A percentile compares a stretch with the other conserved stretches of the same genome.
phyloP scores from a whole-genome alignment of 2,888 invertebrate species.

The Eucera pruinosa region DNA sequence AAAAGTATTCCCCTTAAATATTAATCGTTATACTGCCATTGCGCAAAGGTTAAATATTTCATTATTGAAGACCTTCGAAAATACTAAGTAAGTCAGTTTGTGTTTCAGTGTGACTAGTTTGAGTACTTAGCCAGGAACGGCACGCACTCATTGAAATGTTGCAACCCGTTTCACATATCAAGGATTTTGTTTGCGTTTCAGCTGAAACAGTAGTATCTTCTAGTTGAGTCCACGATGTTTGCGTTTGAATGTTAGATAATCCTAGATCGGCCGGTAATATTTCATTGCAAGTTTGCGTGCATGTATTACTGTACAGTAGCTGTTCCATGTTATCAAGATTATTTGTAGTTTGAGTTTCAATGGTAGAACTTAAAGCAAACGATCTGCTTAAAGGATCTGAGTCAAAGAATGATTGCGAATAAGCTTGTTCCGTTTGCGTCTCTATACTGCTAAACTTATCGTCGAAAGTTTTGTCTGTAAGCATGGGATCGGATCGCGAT shows the following conservation, averaged over 20 bases:
- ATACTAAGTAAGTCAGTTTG: slow-evolving; percentile 85
- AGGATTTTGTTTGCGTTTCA: slow-evolving; percentile 86
- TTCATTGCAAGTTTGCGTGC: slow-evolving; percentile 86
- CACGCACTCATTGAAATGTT: slow-evolving; percentile 70
- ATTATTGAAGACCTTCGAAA: slow-evolving; percentile 77
- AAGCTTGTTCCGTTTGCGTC: slow-evolving; percentile 81
- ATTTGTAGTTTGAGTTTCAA: slow-evolving; percentile 88
- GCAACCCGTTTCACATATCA: slow-evolving; percentile 70
- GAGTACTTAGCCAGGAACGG: slow-evolving; percentile 77
- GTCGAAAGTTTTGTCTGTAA: slow-evolving; percentile 79
- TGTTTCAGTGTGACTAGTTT: slow-evolving; percentile 85
- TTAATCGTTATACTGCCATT: slow-evolving; percentile 17
- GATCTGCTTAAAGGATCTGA: slow-evolving; percentile 74
- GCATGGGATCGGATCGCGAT: slow-evolving; percentile 79
- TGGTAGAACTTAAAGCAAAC: slow-evolving; percentile 85
- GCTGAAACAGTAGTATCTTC: slow-evolving; percentile 86
- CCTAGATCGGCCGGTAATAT: slow-evolving; percentile 86
- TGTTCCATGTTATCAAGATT: slow-evolving; percentile 83
- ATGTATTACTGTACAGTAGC: slow-evolving; percentile 84
- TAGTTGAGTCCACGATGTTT: slow-evolving; percentile 86
- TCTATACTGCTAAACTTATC: slow-evolving; percentile 80
- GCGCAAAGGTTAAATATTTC: slow-evolving; percentile 15
- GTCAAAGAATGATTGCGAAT: slow-evolving; percentile 78
- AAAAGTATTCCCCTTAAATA: slow-evolving; percentile 31
- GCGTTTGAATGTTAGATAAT: slow-evolving; percentile 88